Base-by-base conservation (phyloP, 2,113 vertebrate species). In the Telmatochromis brachygnathus region DNA sequence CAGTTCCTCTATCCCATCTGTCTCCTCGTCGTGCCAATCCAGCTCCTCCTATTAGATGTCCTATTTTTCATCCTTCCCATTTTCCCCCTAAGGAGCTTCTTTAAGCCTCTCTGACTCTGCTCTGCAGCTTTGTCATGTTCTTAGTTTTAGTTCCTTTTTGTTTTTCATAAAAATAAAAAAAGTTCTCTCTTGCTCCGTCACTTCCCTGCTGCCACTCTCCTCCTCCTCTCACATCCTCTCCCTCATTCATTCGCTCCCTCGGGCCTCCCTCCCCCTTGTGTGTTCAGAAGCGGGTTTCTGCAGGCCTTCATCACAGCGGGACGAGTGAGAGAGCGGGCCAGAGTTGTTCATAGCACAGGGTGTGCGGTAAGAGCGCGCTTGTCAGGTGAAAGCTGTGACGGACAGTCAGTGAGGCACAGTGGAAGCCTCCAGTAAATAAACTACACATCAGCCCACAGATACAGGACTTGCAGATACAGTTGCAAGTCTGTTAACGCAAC, bases 21-120 rank as follows among this genome's bases (percentile, higher is more conserved):
- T 89, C 84, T 88, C 84, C 75, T 91, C 42, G n/a, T 89, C 5
- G 2, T 87, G 88, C 87, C 87, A 88, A 83, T 42, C 56, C 58
- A 33, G 7, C 91, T 62, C 37, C 54, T 56, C 60, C 35, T 77
- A 79, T 77, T 83, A 81, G 68, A 85, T 75, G 79, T 82, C 39
- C 84, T 23, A 37, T 60, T 53, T 73, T 86, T 77, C 1, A 77
- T 68, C 77, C 13, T 23, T 28, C 51, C 88, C 37, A 73, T 42
- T 83, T 33, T 5, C 83, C 82, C 89, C 89, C 73, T 23, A 6
- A 33, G 83, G 83, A 37, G 42, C n/a, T 51, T 77, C 73, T 49
- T 51, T 77, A 77, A 51, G 58, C 79, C 84, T 84, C 56, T 82
- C 68, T 5, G 14, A 42, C 62, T 86, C 37, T 55, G 56, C 62